Percentiles rank a stretch among this genome's conserved stretches.
These are phyloP conservation scores for Monomorium pharaonis DNA, from an alignment of 1,140 invertebrate species.

Conservation along the genomic window DNA sequence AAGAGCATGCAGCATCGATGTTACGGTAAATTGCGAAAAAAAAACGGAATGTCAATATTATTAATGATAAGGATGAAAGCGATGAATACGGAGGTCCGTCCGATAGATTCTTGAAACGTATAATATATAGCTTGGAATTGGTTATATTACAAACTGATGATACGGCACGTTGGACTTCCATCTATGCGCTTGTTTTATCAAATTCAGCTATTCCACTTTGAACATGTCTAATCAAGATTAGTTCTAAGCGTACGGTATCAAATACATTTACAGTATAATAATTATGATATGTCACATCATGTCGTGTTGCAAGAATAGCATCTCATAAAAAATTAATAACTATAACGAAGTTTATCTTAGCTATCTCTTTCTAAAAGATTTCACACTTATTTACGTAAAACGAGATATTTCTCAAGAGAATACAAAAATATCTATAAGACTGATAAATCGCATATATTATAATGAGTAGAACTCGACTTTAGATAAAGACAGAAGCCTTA, in stretches of 20 bases:
- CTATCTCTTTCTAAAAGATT: not conserved
- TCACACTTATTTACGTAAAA: not conserved
- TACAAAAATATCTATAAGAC: slow-evolving; percentile 20
- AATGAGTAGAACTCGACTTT: not conserved
- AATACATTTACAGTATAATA: not conserved
- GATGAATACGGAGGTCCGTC: not conserved
- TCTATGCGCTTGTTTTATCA: not conserved
- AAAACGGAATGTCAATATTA: not conserved
- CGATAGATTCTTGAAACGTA: not conserved
- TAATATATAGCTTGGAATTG: not conserved
- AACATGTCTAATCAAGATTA: slow-evolving; percentile 27
- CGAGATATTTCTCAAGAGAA: not conserved
- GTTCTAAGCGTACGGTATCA: not conserved
- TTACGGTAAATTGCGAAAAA: not conserved
- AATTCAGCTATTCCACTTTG: not conserved
- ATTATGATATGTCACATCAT: slow-evolving; percentile 23
- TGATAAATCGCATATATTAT: slow-evolving; percentile 19
- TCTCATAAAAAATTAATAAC: not conserved
- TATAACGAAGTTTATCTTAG: not conserved
- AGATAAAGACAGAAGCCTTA: not conserved
- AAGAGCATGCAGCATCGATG: not conserved
- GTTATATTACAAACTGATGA: not conserved
- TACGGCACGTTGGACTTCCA: not conserved
- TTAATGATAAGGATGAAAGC: not conserved
- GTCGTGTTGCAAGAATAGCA: not conserved